A percentile compares a stretch with the other conserved stretches of the same genome.
Evolutionary conservation across 2,797 vertebrate species (phyloP).

Genomic region (Mus minutoides): DNA sequence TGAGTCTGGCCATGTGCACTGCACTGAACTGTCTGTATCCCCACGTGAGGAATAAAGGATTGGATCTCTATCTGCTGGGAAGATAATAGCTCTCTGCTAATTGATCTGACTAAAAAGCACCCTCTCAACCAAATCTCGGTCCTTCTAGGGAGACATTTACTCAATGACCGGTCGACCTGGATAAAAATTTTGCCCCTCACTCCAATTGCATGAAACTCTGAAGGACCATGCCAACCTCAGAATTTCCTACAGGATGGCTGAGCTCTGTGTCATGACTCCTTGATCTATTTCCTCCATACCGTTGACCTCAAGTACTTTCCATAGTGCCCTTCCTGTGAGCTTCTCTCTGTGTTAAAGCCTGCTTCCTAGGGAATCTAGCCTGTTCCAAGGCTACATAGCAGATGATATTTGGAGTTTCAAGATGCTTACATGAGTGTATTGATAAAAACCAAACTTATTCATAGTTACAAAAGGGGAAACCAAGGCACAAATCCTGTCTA

Average conservation of each 20-base stretch:
- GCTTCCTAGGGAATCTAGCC: neutral
- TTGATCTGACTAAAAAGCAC: neutral
- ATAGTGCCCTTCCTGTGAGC: neutral
- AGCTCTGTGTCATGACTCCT: neutral
- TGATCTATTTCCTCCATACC: neutral
- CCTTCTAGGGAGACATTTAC: neutral
- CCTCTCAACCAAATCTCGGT: neutral
- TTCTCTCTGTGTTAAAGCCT: neutral
- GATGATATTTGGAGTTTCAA: neutral
- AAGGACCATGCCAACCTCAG: neutral
- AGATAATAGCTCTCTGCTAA: neutral
- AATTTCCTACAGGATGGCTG: neutral
- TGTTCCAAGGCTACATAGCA: neutral
- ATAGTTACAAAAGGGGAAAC: slow-evolving; percentile 39
- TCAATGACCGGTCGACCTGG: neutral
- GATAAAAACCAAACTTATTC: neutral
- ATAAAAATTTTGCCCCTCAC: neutral
- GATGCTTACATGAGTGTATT: neutral
- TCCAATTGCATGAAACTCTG: neutral
- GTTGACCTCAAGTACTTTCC: neutral
- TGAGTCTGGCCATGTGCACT: neutral
- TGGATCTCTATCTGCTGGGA: neutral
- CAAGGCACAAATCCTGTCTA: slow-evolving; percentile 30
- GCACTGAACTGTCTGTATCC: neutral
- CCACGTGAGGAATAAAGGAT: neutral